Evolutionary conservation across 2,113 vertebrate species (phyloP), one percentile per base, ranked within the genome.

Genomic region (Oncorhynchus keta): DNA sequence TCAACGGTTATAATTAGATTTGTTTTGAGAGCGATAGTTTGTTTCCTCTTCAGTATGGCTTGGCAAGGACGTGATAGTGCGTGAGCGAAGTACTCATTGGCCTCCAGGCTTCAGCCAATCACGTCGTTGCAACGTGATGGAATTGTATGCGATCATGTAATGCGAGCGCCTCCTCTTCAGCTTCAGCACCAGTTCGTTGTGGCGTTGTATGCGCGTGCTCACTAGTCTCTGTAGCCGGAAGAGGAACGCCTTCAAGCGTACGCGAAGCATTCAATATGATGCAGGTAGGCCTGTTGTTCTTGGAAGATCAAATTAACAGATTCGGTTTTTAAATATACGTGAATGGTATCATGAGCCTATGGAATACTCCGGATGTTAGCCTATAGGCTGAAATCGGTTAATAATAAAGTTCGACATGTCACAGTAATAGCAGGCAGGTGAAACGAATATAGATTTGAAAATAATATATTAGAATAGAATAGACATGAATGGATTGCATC

Each of bases 81-180:
- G 73, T 76, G 74, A 76, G 77, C 62, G 68, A 73, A 49, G 48
- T 49, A 61, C 57, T 6, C 57, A 67, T 68, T 82, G 85, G 85
- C 72, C 39, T 12, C 11, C 39, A 45, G 39, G 9, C 79, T 32
- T 30, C 89, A 89, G 86, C 93, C 89, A 93, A 94, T 94, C 88
- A 74, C 68, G 70, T 59, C 24, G 24, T 70, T 70, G 76, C 84
- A 45, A 80, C 87, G 86, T 97, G 95, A 96, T 88, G 95, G 95
- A 89, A 95, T 94, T 89, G 76, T 64, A 59, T 79, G 85, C 81
- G 86, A 64, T 8, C 85, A 16, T 24, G 30, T 65, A 70, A 79
- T 71, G 76, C 81, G 49, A 76, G 72, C 69, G 35, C 65, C 83
- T 26, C 45, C 72, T 76, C 39, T 4, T 39, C 90, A 93, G 90